Evolutionary conservation across 2,113 vertebrate genomes (phyloP).

Genomic region (Percina caprodes): DNA sequence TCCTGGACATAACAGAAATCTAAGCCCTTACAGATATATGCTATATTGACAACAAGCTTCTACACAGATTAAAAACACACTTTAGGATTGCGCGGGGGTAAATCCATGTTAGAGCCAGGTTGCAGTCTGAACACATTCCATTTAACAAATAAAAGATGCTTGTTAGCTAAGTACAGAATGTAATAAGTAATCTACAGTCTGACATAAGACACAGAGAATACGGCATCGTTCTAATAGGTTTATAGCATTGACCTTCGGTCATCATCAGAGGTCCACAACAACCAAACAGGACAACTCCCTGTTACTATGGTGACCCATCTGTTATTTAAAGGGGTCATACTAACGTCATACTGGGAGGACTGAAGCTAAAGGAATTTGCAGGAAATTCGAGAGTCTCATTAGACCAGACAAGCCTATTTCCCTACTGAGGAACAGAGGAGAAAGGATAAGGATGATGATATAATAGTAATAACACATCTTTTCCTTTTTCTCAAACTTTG

Average conservation of each 20-base stretch:
- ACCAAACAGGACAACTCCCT: constrained; percentile 8
- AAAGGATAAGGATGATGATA: not conserved
- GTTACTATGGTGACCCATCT: constrained; percentile 66
- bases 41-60: not conserved
- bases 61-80: not conserved
- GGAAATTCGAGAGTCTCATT: constrained; percentile 59
- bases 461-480: not conserved
- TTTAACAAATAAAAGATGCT: not conserved
- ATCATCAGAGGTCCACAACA: not conserved
- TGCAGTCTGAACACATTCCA: not conserved
- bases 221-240: not conserved
- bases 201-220: not conserved
- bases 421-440: not conserved
- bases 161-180: not conserved
- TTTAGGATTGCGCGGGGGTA: no score
- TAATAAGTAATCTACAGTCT: not conserved
- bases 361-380: constrained; percentile 55
- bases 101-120: not conserved
- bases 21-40: not conserved
- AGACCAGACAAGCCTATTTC: constrained; percentile 6
- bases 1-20: not conserved
- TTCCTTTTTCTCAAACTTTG: not conserved
- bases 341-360: constrained; percentile 49
- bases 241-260: not conserved
- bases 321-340: constrained; percentile 29